These are phyloP conservation scores for Drosophila ustulata DNA, from an alignment of 2,888 invertebrate genomes.

Conservation along the genomic window DNA sequence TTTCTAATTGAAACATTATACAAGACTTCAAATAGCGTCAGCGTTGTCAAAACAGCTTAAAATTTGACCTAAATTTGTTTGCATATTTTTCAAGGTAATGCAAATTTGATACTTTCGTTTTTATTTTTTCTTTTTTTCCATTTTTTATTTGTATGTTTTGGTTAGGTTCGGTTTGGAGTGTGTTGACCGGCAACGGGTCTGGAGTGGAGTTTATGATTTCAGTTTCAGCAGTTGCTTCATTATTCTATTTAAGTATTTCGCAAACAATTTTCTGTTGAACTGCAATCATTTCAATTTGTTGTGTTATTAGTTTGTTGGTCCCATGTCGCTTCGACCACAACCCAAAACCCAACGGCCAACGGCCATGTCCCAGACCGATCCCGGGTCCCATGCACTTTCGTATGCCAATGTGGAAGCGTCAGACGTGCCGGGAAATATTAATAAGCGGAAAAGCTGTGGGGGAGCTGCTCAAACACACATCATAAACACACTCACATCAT, in stretches of 20 bases:
- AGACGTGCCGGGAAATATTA: conserved; percentile 74
- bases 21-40: conserved; percentile 49
- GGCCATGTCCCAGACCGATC: conserved; percentile 15
- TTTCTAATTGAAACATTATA: conserved; percentile 72
- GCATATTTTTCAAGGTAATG: conserved; percentile 69
- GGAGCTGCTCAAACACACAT: conserved; percentile 29
- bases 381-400: conserved; percentile 33
- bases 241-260: conserved; percentile 66
- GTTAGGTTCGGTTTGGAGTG: conserved; percentile 28
- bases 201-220: conserved; percentile 63
- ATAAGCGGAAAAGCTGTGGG: conserved; percentile 74
- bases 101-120: conserved; percentile 76
- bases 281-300: conserved; percentile 64
- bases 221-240: conserved; percentile 36
- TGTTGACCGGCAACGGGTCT: conserved; percentile 41
- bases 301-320: conserved; percentile 10
- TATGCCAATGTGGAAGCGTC: conserved; percentile 55
- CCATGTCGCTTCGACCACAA: conserved; percentile 19
- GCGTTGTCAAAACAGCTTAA: conserved; percentile 43
- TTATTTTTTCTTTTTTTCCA: conserved; percentile 20
- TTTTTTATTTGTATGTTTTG: conserved; percentile 28
- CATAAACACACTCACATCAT: conserved; percentile 4
- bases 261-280: conserved; percentile 58
- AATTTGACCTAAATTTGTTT: conserved; percentile 68
- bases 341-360: background rate